Conservation (phyloP, 2,888 invertebrate species). For the Tinea semifulvella region DNA sequence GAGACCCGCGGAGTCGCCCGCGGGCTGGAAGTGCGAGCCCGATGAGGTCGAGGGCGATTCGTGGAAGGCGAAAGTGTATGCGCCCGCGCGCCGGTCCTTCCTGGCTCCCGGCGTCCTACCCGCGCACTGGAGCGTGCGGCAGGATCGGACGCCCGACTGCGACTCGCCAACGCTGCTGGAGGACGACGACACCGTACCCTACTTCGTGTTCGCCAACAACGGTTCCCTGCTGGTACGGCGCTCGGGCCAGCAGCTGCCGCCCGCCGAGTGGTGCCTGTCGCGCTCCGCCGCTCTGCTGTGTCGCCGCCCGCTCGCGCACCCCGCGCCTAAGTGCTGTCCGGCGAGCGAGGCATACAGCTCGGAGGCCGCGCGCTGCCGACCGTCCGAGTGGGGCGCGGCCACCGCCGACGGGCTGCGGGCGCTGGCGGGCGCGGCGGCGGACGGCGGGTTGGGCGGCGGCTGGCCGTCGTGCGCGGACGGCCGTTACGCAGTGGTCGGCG, state of each 20-base stretch:
- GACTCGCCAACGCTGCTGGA: conserved; percentile 37
- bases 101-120: conserved; percentile 51
- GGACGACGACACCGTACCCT: conserved; percentile 45
- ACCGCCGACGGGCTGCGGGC: conserved; percentile 28
- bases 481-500: conserved; percentile 68
- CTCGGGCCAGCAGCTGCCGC: conserved; percentile 45
- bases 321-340: conserved; percentile 74
- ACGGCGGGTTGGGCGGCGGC: conserved; percentile 43
- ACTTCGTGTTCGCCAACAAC: conserved; percentile 70
- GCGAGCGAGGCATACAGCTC: conserved; percentile 57
- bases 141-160: conserved; percentile 15
- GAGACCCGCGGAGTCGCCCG: conserved; percentile 33
- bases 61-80: conserved; percentile 70
- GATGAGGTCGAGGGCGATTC: conserved; percentile 29
- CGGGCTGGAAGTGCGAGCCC: conserved; percentile 16
- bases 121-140: conserved; percentile 55
- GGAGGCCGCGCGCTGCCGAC: conserved; percentile 52
- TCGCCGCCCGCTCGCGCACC: conserved; percentile 31
- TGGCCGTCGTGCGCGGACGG: conserved; percentile 64
- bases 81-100: conserved; percentile 47
- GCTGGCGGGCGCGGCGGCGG: conserved; percentile 30
- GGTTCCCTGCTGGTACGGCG: conserved; percentile 70
- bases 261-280: conserved; percentile 75
- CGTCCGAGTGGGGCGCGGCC: conserved; percentile 25
- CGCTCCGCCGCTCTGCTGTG: conserved; percentile 72